phyloP scores from a whole-genome alignment of 2,888 invertebrate genomes.

The Steinernema scapterisci region DNA sequence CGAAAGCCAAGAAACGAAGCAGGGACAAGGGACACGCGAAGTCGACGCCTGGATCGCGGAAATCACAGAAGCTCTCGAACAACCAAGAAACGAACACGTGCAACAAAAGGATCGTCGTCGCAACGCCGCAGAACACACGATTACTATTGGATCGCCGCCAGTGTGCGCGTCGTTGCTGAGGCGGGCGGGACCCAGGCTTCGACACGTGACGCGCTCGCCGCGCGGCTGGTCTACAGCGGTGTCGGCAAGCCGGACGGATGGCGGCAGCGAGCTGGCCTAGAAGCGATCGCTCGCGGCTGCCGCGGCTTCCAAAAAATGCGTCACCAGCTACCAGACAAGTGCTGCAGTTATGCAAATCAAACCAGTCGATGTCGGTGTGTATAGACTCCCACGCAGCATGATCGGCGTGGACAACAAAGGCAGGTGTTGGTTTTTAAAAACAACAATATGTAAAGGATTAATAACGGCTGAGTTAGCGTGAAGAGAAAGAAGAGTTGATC shows the following conservation, averaged over 20 bases:
- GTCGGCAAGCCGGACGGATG: constrained; percentile 13
- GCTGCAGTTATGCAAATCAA: too few species aligned
- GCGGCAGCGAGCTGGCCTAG: not conserved
- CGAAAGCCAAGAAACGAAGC: too few species aligned
- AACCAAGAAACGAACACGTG: not conserved
- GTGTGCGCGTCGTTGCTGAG: not conserved
- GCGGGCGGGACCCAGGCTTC: constrained; percentile 2
- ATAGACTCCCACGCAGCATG: too few species aligned
- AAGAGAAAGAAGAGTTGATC: too few species aligned
- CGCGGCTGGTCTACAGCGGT: constrained; percentile 14
- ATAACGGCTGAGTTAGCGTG: too few species aligned
- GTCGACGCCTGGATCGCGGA: not conserved
- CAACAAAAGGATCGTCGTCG: constrained; percentile 23
- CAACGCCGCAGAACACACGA: constrained; percentile 23
- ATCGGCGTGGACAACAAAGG: too few species aligned
- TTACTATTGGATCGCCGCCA: constrained; percentile 27
- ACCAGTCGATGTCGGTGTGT: too few species aligned
- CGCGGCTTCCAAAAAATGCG: not conserved
- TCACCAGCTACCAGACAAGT: not conserved
- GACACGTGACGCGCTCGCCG: constrained; percentile 2
- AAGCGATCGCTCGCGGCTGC: not conserved
- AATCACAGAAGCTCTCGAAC: constrained; percentile 14
- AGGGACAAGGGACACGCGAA: too few species aligned
- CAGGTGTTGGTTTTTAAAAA: too few species aligned
- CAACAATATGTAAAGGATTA: too few species aligned